These are phyloP conservation scores for Papilio helenus DNA, from an alignment of 1,140 invertebrate genomes.

Conservation along the genomic window DNA sequence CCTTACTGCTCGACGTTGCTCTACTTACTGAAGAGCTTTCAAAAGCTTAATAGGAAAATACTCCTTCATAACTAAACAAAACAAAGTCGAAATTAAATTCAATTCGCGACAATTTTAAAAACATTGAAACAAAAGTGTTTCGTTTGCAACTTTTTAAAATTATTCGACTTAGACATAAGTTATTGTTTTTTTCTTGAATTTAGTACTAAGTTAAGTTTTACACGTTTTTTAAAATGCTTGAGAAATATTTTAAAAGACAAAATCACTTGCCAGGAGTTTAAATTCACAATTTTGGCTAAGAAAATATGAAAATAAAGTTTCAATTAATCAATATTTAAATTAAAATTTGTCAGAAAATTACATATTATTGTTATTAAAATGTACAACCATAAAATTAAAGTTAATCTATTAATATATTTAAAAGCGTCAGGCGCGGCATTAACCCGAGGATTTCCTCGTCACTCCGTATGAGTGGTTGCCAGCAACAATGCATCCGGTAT, in stretches of 20 bases:
- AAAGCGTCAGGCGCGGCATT: neutral
- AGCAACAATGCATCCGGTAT: neutral
- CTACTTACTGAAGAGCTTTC: neutral
- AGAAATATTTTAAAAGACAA: too few species aligned
- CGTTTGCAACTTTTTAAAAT: neutral
- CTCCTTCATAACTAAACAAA: neutral
- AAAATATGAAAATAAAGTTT: too few species aligned
- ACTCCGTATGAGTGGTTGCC: constrained; percentile 17
- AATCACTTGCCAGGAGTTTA: neutral
- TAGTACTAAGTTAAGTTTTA: too few species aligned
- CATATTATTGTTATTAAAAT: neutral
- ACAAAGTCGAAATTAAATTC: neutral
- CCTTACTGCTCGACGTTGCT: neutral
- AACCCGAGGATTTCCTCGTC: constrained; percentile 7
- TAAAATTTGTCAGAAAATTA: too few species aligned
- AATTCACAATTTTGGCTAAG: too few species aligned
- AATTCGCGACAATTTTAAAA: neutral
- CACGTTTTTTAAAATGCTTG: too few species aligned
- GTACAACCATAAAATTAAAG: neutral
- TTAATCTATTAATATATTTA: neutral
- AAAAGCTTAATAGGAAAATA: constrained; percentile 8
- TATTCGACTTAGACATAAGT: neutral
- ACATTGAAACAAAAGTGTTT: neutral
- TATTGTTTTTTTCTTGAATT: too few species aligned
- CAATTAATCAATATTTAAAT: too few species aligned